Conservation (phyloP, 2,888 invertebrate genomes). For the Rhogogaster chlorosoma region DNA sequence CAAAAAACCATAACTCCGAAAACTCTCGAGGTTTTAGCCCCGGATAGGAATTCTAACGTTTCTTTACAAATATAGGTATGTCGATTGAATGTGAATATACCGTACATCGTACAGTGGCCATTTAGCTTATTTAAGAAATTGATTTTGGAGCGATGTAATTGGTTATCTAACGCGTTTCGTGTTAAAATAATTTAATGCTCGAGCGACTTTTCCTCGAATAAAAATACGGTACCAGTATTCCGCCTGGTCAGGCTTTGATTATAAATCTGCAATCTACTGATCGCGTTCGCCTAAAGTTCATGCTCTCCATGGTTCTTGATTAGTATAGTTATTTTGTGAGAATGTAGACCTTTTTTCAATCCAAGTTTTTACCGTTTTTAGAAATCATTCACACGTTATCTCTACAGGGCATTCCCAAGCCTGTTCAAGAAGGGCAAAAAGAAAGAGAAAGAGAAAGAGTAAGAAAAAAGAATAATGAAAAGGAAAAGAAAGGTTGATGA, state of each 20-base stretch:
- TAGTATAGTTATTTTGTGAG: neutral
- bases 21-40: neutral
- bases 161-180: neutral
- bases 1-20: neutral
- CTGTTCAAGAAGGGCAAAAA: neutral
- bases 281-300: neutral
- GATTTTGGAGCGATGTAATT: neutral
- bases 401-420: neutral
- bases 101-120: neutral
- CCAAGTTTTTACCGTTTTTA: neutral
- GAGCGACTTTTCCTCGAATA: neutral
- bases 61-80: neutral
- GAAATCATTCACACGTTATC: neutral
- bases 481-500: slow-evolving; percentile 6
- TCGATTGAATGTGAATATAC: neutral
- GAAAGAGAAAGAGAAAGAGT: neutral
- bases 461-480: neutral
- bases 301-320: neutral
- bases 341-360: neutral
- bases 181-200: slow-evolving; percentile 18
- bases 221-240: slow-evolving; percentile 1
- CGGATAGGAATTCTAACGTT: neutral
- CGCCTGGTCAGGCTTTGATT: neutral
- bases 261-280: neutral
- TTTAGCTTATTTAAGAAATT: neutral